Base-by-base conservation (phyloP, 2,888 invertebrate genomes). In the Pelosia muscerda region DNA sequence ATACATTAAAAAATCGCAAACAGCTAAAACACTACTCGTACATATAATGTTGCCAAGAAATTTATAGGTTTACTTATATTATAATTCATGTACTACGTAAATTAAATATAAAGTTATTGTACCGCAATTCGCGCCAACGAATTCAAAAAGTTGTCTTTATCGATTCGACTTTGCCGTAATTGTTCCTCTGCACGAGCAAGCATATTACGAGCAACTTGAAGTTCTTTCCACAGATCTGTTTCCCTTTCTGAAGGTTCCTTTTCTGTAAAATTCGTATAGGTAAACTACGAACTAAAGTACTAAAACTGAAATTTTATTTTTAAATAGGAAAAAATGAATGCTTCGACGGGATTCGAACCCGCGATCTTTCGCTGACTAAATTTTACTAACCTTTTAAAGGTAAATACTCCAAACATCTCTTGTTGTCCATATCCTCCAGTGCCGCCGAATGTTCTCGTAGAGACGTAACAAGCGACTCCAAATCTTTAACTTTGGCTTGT, bases 111-210 rank as follows among this genome's bases (percentile, higher is more conserved):
- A 25, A 56, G 8, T 11, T 49, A 57, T 57, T 56, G 85, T 88
- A 95, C 95, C 82, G 95, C 95, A 79, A 95, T 94, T 73, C 88
- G 89, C 42, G 94, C 87, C 59, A 95, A 84, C 3, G 95, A 90
- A 68, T 90, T 88, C 63, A 95, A 84, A 74, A 96, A 95, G 58
- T 87, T 93, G 19, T 95, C 94, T 74, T 95, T 95, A 68, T 96
- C 95, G 6, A 87, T 88, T 58, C 92, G 88, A 72, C 95, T 86
- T 71, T 91, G 90, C 1, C 86, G 81, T 6, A 95, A 79, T 65
- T 92, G 92, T 67, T 95, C 91, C 72, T 93, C 94, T 2, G 92
- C 89, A 9, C 86, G 86, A 1, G 86, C 82, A 31, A 95, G 77
- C 0, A 90, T 86, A 8, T 82, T 79, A 57, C 90, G 85, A 0